Base-by-base conservation (phyloP, 1,140 invertebrate genomes). In the Anthonomus grandis region DNA sequence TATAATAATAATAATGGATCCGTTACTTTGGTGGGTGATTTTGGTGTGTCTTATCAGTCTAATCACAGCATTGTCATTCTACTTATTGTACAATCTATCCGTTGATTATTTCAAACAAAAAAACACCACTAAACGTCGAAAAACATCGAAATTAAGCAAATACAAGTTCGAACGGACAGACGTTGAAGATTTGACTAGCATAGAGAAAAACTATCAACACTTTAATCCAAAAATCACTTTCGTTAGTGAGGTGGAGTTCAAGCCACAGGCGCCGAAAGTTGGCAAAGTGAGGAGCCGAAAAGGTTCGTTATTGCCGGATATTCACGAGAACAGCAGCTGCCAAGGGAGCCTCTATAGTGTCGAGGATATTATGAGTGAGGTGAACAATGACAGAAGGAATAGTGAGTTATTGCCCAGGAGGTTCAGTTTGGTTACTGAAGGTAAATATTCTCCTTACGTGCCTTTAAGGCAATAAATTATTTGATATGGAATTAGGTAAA, bases 11-110 rank as follows among this genome's bases (percentile, higher is more conserved):
- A 55, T 44, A 5, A 63, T 63, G 61, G 31, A 46, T 46, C 31
- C 48, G 6, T 34, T 65, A n/a, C 23, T 63, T 23, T 65, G 57
- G 49, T 65, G 64, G 64, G 36, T 49, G 13, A 22, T 60, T 41
- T 41, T 65, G 4, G 13, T 42, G 5, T 22, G 39, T 4, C 45
- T 65, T 19, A 27, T 59, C n/a, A 8, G 31, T 18, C 21, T 60
- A 37, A 47, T 65, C 51, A 54, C 50, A 12, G 50, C 48, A 24
- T 39, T 63, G 15, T 44, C 44, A 27, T 13, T 56, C 9, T 60
- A 65, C 36, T 27, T 63, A 12, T 24, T 27, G 1, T 51, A 25
- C 34, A 52, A 37, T 41, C 13, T 64, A 10, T 17, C 60, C 23
- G 18, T 15, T 27, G 57, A 57, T 31, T 46, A 22, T 17, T 60